Evolutionary conservation across 2,888 invertebrate genomes (phyloP).

Genomic region (Proisotoma minuta): DNA sequence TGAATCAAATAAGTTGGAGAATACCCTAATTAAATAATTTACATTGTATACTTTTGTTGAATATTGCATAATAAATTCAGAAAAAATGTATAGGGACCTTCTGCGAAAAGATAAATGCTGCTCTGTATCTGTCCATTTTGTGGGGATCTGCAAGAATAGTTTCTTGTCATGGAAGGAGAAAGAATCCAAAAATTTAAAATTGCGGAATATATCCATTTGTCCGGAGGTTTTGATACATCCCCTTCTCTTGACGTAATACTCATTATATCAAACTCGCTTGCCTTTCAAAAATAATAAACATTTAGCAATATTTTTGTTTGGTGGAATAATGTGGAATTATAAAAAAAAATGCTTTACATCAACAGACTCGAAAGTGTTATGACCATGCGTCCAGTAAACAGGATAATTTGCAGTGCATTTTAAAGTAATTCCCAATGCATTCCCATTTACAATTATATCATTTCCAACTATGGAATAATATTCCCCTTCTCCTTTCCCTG

Average conservation of each 20-base stretch:
- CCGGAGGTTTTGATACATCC: background rate
- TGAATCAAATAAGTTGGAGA: background rate
- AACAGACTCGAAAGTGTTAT: background rate
- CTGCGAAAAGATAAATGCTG: background rate
- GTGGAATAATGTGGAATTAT: no score
- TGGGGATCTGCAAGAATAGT: slow-evolving; percentile 1
- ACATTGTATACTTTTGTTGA: no score
- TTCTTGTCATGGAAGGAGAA: background rate
- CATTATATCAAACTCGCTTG: background rate
- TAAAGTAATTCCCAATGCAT: background rate
- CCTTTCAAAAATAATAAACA: no score
- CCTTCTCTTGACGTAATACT: background rate
- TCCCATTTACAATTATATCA: background rate
- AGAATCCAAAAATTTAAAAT: background rate
- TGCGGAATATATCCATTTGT: background rate
- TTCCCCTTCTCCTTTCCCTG: background rate
- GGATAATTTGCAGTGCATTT: slow-evolving; percentile 3
- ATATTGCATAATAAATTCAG: background rate
- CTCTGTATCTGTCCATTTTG: background rate
- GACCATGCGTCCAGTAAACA: slow-evolving; percentile 3
- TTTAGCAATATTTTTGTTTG: no score
- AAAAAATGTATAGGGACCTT: background rate
- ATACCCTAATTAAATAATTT: background rate
- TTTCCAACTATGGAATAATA: background rate
- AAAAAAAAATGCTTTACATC: background rate